phyloP scores from a whole-genome alignment of 2,113 vertebrate species.

The Anolis carolinensis region DNA sequence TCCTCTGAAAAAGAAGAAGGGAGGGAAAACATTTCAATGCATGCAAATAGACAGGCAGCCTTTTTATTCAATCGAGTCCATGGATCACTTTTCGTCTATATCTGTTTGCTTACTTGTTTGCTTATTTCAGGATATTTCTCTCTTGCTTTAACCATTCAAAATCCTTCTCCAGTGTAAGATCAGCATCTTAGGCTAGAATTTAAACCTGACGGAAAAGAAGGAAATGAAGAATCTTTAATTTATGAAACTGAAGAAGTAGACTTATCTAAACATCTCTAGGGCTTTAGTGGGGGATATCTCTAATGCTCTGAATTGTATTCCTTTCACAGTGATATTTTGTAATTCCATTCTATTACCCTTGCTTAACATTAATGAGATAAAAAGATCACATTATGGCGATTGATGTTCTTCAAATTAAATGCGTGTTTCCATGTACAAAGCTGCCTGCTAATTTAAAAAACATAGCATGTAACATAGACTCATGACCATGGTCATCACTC shows the following conservation, averaged over 20 bases:
- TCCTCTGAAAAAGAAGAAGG: constrained; percentile 52
- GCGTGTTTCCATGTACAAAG: constrained; percentile 90
- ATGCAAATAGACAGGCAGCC: constrained; percentile 52
- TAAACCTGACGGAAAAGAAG: constrained; percentile 69
- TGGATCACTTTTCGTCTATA: constrained; percentile 56
- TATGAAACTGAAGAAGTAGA: constrained; percentile 85
- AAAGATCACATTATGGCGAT: constrained; percentile 90
- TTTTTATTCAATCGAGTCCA: constrained; percentile 62
- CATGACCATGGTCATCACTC: constrained; percentile 88
- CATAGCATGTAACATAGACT: constrained; percentile 90
- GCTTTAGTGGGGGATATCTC: constrained; percentile 83
- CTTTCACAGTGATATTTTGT: constrained; percentile 92
- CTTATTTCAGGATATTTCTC: constrained; percentile 66
- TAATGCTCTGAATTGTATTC: constrained; percentile 93
- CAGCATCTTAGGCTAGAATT: constrained; percentile 76
- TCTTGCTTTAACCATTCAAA: constrained; percentile 69
- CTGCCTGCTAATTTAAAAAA: constrained; percentile 95
- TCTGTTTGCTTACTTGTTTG: constrained; percentile 78
- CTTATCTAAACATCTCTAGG: constrained; percentile 86
- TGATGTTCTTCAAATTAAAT: constrained; percentile 92
- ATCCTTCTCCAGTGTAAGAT: constrained; percentile 75
- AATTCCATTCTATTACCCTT: constrained; percentile 94
- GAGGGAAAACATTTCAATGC: constrained; percentile 18
- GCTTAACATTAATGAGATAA: constrained; percentile 94
- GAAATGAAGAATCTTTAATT: constrained; percentile 84